A percentile compares a stretch with the other conserved stretches of the same genome.
phyloP scores from a whole-genome alignment of 1,140 invertebrate species.

The Plectus sambesii region DNA sequence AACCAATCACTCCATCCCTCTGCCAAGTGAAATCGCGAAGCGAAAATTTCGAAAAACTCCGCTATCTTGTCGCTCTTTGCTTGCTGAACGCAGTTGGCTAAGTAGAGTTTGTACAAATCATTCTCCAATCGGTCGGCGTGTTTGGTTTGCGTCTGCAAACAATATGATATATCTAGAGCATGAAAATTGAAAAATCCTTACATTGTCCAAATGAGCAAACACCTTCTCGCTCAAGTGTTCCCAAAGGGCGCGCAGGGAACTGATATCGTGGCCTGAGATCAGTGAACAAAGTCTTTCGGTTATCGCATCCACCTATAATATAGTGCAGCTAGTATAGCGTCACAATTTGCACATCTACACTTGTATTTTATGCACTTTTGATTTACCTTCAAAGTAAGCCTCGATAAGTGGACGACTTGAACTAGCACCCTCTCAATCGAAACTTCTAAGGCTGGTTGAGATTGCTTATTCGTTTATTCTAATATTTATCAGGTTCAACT shows the following conservation, averaged over 20 bases:
- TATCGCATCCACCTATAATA: conserved; percentile 22
- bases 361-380: no score
- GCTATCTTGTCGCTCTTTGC: conserved; percentile 69
- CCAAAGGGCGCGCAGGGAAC: conserved; percentile 24
- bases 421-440: no score
- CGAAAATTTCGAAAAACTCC: conserved; percentile 79
- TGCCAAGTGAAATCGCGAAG: conserved; percentile 71
- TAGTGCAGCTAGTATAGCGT: no score
- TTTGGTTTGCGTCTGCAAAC: conserved; percentile 40
- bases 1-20: conserved; percentile 95
- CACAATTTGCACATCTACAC: no score
- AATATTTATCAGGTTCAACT: no score
- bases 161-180: background rate
- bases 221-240: conserved; percentile 36
- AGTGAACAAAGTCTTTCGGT: conserved; percentile 18
- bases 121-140: conserved; percentile 75
- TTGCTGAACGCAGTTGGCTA: conserved; percentile 69
- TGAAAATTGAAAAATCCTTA: conserved; percentile 13
- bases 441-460: no score
- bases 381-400: no score
- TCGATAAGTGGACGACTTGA: no score
- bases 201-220: conserved; percentile 27
- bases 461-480: no score
- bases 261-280: conserved; percentile 18
- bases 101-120: conserved; percentile 73